A percentile compares a stretch with the other conserved stretches of the same genome.
These are phyloP conservation scores for Simalia tracyae DNA, from an alignment of 2,797 vertebrate genomes.

Conservation along the genomic window DNA sequence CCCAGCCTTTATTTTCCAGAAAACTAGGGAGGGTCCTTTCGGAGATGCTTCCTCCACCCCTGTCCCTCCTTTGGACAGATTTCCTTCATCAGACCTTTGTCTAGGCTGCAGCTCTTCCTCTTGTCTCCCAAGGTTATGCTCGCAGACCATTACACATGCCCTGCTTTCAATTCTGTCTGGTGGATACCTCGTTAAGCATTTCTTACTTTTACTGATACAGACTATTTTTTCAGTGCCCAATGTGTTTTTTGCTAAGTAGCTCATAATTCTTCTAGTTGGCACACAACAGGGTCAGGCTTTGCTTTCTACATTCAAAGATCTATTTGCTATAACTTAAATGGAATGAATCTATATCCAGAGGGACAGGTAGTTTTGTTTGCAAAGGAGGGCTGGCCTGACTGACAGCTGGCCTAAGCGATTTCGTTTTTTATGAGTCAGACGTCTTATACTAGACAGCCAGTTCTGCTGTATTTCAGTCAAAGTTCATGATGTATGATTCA, in stretches of 20 bases:
- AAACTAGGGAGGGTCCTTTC: neutral
- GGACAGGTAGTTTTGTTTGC: slow-evolving; percentile 10
- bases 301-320: slow-evolving; percentile 23
- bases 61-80: neutral
- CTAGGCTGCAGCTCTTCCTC: neutral
- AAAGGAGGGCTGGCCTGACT: slow-evolving; percentile 9
- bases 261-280: neutral
- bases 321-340: slow-evolving; percentile 41
- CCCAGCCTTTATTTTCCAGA: neutral
- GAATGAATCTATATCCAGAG: slow-evolving; percentile 28
- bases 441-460: slow-evolving; percentile 37
- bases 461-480: slow-evolving; percentile 28
- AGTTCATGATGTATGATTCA: neutral
- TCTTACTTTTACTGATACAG: neutral
- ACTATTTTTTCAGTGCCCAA: neutral
- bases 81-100: neutral
- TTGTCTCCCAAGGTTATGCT: neutral
- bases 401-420: slow-evolving; percentile 28
- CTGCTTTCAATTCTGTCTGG: neutral
- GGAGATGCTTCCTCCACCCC: neutral
- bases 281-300: slow-evolving; percentile 29
- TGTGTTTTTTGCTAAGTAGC: neutral
- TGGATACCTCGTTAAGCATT: neutral
- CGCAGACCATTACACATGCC: neutral
- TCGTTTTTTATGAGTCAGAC: slow-evolving; percentile 13